Base-by-base conservation (phyloP, 1,140 invertebrate species). In the Littorina saxatilis region DNA sequence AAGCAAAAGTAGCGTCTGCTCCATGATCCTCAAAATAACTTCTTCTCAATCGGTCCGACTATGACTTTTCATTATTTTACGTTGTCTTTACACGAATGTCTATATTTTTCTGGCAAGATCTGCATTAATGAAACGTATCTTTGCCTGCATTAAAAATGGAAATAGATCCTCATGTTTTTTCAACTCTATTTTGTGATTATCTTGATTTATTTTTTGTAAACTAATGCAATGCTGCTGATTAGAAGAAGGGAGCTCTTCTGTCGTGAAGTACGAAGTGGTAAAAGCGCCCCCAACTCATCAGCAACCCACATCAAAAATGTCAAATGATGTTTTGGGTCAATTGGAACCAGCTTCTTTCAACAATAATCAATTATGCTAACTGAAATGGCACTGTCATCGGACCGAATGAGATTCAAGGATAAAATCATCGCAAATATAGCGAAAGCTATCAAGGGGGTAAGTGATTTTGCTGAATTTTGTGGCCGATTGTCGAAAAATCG, bases 371-470 rank as follows among this genome's bases (percentile, higher is more conserved):
- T 32, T 40, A 78, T 78, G 76, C 76, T 78, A 15, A 78, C 76
- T 23, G 76, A 29, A 66, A 86, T 84, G 81, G 79, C 85, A 13
- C 63, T 68, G n/a, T 52, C 80, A 63, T 50, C 61, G n/a, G 86
- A 88, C 72, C 79, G 88, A 77, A 82, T 85, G 81, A 81, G 88
- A 52, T 80, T 87, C 17, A 88, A 88, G 75, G 88, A 88, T 77
- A 87, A 86, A 74, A 88, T 88, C 15, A 61, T 88, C 5, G 85
- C 87, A 70, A 87, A 87, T 82, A 83, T 88, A 17, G 83, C 84
- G 5, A 87, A 86, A 78, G 86, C 88, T 13, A 85, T 88, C 29
- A 88, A 88, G 85, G 81, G 82, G 55, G 88, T 88, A 78, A 85
- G 85, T 83, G n/a, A 70, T 47, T 43, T 35, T 55, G 50, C 23